Conservation (phyloP, 92 coral and sea anemone genomes). For the Epizoanthus rinbou region DNA sequence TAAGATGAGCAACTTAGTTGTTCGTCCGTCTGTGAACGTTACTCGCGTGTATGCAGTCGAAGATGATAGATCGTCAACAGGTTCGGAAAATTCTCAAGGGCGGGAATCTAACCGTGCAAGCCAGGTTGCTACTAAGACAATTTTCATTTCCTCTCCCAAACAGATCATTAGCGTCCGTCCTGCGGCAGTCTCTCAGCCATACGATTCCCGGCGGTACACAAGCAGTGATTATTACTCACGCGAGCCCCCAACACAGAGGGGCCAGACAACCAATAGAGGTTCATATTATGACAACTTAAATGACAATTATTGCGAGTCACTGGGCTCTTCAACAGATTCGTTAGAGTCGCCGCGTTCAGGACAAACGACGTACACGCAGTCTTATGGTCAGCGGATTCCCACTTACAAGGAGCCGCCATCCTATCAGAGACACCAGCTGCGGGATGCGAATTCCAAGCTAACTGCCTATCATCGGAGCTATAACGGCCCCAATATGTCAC, state of each 20-base stretch:
- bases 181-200: not conserved
- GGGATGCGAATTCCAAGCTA: conserved; percentile 11
- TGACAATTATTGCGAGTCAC: not conserved
- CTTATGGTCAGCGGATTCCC: conserved; percentile 23
- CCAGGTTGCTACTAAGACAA: conserved; percentile 16
- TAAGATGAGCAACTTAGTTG: conserved; percentile 50
- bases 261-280: conserved; percentile 26
- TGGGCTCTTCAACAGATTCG: conserved; percentile 19
- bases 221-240: not conserved
- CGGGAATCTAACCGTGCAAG: not conserved
- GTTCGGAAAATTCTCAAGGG: not conserved
- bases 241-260: not conserved
- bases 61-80: conserved; percentile 17
- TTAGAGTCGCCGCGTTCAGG: conserved; percentile 13
- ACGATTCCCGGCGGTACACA: conserved; percentile 18
- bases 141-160: conserved; percentile 18
- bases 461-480: not conserved
- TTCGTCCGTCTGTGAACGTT: conserved; percentile 32
- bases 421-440: conserved; percentile 26
- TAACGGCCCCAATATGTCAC: conserved; percentile 27
- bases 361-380: not conserved
- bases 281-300: conserved; percentile 34
- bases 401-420: conserved; percentile 36
- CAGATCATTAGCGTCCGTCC: conserved; percentile 10
- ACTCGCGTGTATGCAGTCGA: conserved; percentile 19